Evolutionary conservation across 2,888 invertebrate species (phyloP).

Genomic region (Troglohyphantes excavatus): DNA sequence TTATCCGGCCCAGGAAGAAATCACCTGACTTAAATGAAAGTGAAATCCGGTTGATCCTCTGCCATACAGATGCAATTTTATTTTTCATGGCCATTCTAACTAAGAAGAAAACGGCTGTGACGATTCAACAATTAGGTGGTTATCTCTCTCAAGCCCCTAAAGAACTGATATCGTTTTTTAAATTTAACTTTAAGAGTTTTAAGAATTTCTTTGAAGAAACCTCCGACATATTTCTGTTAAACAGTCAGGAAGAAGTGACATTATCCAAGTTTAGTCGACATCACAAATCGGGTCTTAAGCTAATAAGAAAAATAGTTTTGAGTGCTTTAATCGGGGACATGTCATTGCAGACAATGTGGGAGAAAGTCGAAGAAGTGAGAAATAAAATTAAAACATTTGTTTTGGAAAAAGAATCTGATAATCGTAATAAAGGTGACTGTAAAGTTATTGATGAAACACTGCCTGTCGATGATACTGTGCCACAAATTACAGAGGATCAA

Average conservation of each 20-base stretch:
- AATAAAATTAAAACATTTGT: too few species aligned
- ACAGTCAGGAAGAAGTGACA: not conserved
- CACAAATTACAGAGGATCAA: not conserved
- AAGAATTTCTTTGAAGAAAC: slow-evolving; percentile 23
- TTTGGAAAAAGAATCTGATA: not conserved
- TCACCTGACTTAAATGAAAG: not conserved
- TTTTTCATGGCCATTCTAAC: slow-evolving; percentile 18
- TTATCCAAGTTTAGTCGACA: not conserved
- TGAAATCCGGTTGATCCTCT: not conserved
- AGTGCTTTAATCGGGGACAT: not conserved
- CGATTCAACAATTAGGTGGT: slow-evolving; percentile 24
- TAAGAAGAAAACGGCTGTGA: not conserved
- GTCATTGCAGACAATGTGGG: not conserved
- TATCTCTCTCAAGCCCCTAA: slow-evolving; percentile 37
- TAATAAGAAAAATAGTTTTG: not conserved
- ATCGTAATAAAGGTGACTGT: not conserved
- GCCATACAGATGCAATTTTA: not conserved
- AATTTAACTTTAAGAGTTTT: not conserved
- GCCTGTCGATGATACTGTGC: too few species aligned
- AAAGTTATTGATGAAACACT: not conserved
- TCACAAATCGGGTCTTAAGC: not conserved
- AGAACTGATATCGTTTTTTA: slow-evolving; percentile 10
- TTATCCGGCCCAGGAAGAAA: not conserved
- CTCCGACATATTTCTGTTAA: slow-evolving; percentile 24
- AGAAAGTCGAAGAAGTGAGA: not conserved